Conservation (phyloP, 1,140 invertebrate genomes). For the Drosophila navojoa region DNA sequence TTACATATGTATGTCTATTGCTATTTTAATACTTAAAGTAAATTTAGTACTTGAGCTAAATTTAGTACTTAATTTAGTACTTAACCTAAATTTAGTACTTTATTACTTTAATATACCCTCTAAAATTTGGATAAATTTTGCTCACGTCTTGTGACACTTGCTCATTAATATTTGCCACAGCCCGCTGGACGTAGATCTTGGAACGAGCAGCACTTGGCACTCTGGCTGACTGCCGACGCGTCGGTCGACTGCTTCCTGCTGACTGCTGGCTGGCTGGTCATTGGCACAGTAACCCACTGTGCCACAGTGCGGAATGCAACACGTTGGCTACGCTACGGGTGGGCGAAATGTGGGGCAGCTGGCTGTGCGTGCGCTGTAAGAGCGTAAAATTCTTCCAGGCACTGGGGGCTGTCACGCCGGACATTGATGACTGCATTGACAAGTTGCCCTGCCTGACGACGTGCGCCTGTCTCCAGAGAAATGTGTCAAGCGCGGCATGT, state of each 20-base stretch:
- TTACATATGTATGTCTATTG: no score
- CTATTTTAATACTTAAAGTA: no score
- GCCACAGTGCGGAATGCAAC: conserved; percentile 54
- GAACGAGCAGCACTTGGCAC: background rate
- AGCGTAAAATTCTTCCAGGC: conserved; percentile 64
- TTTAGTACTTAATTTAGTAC: no score
- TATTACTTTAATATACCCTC: no score
- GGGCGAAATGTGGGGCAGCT: conserved; percentile 8
- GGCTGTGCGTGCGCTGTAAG: conserved; percentile 49
- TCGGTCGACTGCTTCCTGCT: no score
- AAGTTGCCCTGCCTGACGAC: conserved; percentile 64
- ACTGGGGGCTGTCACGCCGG: conserved; percentile 66
- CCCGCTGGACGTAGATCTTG: conserved; percentile 33
- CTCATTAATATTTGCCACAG: conserved; percentile 76
- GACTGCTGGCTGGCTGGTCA: conserved; percentile 54
- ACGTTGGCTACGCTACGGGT: conserved; percentile 13
- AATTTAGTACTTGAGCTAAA: no score
- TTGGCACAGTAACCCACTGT: conserved; percentile 45
- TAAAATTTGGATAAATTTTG: conserved; percentile 24
- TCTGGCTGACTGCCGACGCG: background rate
- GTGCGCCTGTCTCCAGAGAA: conserved; percentile 67
- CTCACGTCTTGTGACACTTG: conserved; percentile 51
- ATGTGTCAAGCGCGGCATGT: conserved; percentile 78
- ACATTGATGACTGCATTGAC: conserved; percentile 81
- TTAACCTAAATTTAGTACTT: no score